Evolutionary conservation across 2,888 invertebrate species (phyloP).

Genomic region (Agrilus biguttatus): DNA sequence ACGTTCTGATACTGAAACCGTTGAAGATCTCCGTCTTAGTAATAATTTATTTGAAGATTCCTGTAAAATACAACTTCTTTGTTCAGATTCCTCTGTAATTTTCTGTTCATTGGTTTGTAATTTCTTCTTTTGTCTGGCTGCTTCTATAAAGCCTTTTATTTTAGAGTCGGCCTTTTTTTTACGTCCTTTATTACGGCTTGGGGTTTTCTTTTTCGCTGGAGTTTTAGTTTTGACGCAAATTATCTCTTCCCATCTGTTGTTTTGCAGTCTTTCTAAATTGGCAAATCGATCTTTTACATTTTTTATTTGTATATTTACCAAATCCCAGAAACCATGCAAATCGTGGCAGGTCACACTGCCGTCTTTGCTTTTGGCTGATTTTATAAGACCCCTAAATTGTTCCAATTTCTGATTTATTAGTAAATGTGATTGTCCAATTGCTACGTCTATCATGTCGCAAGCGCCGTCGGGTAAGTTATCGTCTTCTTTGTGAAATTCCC

Average conservation of each 20-base stretch:
- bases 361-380: constrained; percentile 24
- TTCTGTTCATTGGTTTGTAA: neutral
- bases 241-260: constrained; percentile 39
- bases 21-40: neutral
- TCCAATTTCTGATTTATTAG: constrained; percentile 62
- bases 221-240: constrained; percentile 15
- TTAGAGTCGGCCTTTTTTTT: constrained; percentile 5
- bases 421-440: constrained; percentile 65
- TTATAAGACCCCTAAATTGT: constrained; percentile 53
- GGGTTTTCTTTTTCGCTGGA: constrained; percentile 11
- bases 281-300: constrained; percentile 49
- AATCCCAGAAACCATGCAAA: constrained; percentile 80
- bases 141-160: constrained; percentile 1
- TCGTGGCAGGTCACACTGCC: constrained; percentile 50
- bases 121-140: neutral
- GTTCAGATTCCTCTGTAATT: too few species aligned
- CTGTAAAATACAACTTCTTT: too few species aligned
- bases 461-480: constrained; percentile 36
- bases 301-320: constrained; percentile 62
- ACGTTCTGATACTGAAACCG: neutral
- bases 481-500: constrained; percentile 34
- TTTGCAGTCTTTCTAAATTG: constrained; percentile 32
- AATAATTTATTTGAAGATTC: too few species aligned
- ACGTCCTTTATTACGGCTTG: constrained; percentile 15
- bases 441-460: constrained; percentile 46